phyloP scores from a whole-genome alignment of 2,888 invertebrate species.

The Gymnosoma rotundatum region DNA sequence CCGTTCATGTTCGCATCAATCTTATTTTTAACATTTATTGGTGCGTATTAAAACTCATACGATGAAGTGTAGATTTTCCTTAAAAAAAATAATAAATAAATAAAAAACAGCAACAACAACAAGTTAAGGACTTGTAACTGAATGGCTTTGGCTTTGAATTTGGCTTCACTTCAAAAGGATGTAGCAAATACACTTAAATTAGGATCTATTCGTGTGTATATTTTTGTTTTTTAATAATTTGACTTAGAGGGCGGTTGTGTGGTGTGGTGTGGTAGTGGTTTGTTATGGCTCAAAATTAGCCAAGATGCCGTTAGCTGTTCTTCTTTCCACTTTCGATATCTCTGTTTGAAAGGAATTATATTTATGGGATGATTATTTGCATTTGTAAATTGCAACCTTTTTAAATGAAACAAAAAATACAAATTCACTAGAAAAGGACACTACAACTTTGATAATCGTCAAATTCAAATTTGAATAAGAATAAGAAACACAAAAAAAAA shows the following conservation, averaged over 20 bases:
- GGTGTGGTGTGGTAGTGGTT: not conserved
- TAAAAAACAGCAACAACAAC: constrained; percentile 9
- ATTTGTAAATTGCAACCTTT: constrained; percentile 67
- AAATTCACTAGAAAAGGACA: constrained; percentile 52
- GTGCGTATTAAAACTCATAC: constrained; percentile 60
- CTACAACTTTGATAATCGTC: constrained; percentile 47
- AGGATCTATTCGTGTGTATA: constrained; percentile 47
- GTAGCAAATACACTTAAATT: constrained; percentile 41
- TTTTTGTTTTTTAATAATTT: constrained; percentile 5
- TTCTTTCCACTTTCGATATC: constrained; percentile 16
- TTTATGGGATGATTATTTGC: constrained; percentile 62
- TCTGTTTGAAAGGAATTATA: constrained; percentile 1
- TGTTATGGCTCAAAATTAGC: constrained; percentile 65
- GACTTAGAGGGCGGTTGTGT: not conserved
- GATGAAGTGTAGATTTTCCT: constrained; percentile 67
- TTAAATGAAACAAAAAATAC: constrained; percentile 13
- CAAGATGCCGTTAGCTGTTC: constrained; percentile 65
- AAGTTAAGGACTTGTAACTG: constrained; percentile 48
- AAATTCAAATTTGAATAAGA: constrained; percentile 40
- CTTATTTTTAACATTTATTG: constrained; percentile 67
- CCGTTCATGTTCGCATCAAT: constrained; percentile 63
- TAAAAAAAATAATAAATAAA: constrained; percentile 24
- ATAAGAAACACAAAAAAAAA: constrained; percentile 32
- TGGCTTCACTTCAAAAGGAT: constrained; percentile 65
- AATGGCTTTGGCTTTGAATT: constrained; percentile 43